A percentile compares a stretch with the other conserved stretches of the same genome.
These are phyloP conservation scores for Coenonympha arcania DNA, from an alignment of 2,888 invertebrate genomes.

Conservation along the genomic window DNA sequence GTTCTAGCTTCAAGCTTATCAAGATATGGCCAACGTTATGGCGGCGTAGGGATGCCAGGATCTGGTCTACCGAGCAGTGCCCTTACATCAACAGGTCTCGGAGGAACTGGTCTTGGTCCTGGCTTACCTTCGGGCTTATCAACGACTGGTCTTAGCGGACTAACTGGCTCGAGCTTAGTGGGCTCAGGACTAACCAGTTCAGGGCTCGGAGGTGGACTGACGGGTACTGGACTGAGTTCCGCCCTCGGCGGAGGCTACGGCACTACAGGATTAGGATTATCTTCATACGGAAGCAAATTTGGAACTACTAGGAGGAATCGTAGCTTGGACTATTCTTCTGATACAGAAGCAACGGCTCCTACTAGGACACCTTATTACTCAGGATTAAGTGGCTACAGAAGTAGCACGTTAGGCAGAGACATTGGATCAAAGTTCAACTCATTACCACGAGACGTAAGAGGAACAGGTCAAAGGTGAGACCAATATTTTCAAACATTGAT, in stretches of 20 bases:
- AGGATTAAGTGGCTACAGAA: slow-evolving; percentile 66
- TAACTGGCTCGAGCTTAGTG: slow-evolving; percentile 62
- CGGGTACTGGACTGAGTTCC: slow-evolving; percentile 57
- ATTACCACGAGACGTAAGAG: slow-evolving; percentile 79
- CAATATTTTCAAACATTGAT: slow-evolving; percentile 4
- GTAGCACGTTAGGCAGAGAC: slow-evolving; percentile 72
- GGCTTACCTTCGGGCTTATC: slow-evolving; percentile 64
- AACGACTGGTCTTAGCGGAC: slow-evolving; percentile 61
- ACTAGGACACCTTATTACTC: slow-evolving; percentile 84
- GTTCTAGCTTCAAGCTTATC: slow-evolving; percentile 70
- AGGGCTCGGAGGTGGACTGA: slow-evolving; percentile 55
- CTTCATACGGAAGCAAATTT: slow-evolving; percentile 67
- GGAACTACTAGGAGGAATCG: slow-evolving; percentile 83
- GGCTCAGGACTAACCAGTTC: slow-evolving; percentile 58
- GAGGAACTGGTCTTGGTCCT: slow-evolving; percentile 42
- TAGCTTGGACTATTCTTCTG: slow-evolving; percentile 93
- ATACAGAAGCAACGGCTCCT: slow-evolving; percentile 93
- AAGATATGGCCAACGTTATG: slow-evolving; percentile 78
- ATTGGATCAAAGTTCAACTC: slow-evolving; percentile 82
- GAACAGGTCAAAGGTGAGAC: slow-evolving; percentile 72
- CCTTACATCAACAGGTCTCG: slow-evolving; percentile 39
- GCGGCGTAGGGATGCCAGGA: slow-evolving; percentile 49
- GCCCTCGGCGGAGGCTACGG: slow-evolving; percentile 58
- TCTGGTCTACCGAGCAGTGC: slow-evolving; percentile 49
- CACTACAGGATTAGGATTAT: slow-evolving; percentile 57